Percentiles rank a stretch among this genome's conserved stretches.
Evolutionary conservation across 1,140 invertebrate genomes (phyloP).

Genomic region (Rhysida immarginata): DNA sequence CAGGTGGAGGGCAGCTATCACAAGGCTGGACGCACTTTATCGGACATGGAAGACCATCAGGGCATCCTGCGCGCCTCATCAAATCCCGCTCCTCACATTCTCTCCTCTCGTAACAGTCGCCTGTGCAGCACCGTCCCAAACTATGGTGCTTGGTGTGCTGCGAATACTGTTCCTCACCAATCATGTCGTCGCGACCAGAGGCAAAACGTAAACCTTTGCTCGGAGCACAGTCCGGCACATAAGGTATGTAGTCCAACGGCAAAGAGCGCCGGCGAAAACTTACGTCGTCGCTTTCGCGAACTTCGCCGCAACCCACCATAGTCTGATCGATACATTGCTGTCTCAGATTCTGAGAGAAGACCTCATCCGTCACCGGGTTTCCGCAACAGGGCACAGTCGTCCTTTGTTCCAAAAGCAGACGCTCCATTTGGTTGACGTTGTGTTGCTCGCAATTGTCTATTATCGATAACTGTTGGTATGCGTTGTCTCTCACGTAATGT

Average conservation of each 20-base stretch:
- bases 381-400: background rate
- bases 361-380: background rate
- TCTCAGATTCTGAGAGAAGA: background rate
- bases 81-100: background rate
- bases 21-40: no score
- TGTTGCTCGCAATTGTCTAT: background rate
- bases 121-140: background rate
- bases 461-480: background rate
- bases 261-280: background rate
- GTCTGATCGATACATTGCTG: background rate
- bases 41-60: no score
- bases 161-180: background rate
- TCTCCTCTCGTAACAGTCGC: background rate
- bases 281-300: background rate
- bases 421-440: background rate
- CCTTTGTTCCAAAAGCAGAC: background rate
- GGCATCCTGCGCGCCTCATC: background rate
- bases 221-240: background rate
- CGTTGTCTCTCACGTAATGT: background rate
- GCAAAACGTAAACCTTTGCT: background rate
- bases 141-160: background rate
- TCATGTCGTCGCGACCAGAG: background rate
- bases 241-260: background rate
- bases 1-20: no score
- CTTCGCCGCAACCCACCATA: background rate